Evolutionary conservation across 2,888 invertebrate genomes (phyloP).

Genomic region (Didymodactylos carnosus): DNA sequence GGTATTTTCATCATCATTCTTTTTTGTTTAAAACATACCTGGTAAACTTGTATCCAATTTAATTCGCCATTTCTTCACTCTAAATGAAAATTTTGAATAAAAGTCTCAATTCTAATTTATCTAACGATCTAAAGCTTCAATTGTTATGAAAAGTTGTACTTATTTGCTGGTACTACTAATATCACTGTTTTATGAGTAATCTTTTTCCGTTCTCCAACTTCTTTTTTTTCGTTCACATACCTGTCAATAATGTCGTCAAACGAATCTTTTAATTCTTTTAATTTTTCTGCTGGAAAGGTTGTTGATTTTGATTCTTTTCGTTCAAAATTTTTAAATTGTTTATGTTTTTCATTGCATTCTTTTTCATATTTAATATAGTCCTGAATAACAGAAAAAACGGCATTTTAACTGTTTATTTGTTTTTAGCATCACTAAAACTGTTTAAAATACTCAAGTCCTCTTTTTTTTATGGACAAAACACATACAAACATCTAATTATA

Average conservation of each 20-base stretch:
- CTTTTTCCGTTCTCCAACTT: neutral
- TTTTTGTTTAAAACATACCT: too few species aligned
- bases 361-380: neutral
- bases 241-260: neutral
- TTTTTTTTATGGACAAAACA: neutral
- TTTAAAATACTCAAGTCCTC: neutral
- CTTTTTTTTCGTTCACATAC: neutral
- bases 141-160: too few species aligned
- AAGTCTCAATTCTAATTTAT: too few species aligned
- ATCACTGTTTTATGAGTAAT: too few species aligned
- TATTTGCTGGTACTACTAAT: too few species aligned
- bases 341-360: neutral
- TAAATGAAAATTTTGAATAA: neutral
- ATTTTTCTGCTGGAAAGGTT: neutral
- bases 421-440: neutral
- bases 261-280: neutral
- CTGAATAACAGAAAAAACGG: neutral
- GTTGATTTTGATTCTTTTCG: neutral
- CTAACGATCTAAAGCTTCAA: too few species aligned
- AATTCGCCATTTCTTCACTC: slow-evolving; percentile 52
- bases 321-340: neutral
- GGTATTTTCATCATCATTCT: too few species aligned
- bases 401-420: neutral
- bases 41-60: slow-evolving; percentile 62
- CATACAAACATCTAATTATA: neutral